Base-by-base conservation (phyloP, 2,113 vertebrate species). In the Ancistrus triradiatus region DNA sequence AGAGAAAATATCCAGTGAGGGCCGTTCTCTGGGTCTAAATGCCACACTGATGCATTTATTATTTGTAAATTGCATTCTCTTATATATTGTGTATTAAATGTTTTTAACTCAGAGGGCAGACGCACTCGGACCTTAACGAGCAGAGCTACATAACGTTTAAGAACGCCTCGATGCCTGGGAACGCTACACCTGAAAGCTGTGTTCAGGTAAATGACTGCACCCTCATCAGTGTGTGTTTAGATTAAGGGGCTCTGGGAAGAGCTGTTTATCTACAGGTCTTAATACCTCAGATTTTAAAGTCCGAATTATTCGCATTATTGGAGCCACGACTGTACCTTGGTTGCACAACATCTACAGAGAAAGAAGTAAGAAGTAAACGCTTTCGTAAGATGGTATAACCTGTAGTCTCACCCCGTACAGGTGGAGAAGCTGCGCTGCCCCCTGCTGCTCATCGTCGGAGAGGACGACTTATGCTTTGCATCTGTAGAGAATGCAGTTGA, bases 381-480 rank as follows among this genome's bases (percentile, higher is more conserved):
- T n/a, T n/a, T n/a, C n/a, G n/a, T n/a, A n/a, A n/a, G 8, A 13
- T 2, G 14, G 11, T 59, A 17, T 43, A n/a, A 28, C 7, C 18
- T 2, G 7, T 5, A n/a, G 11, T 50, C 1, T 17, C 4, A 7
- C 9, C 7, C 35, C 14, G 43, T 18, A 46, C 58, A 85, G 85
- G 0, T 85, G 0, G 81, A 85, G 52, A 59, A 75, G 8, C 5
- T 86, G 38, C 3, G 18, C n/a, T 87, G 83, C 73, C 83, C 84
- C 4, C 19, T 86, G 18, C 51, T 87, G 77, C 78, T 50, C 66
- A 64, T 87, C 19, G 19, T 69, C 4, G 76, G 82, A 15, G 77
- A 82, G 61, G 86, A 87, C 17, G 85, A 88, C 56, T 40, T 37
- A 35, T 75, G 53, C 17, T 1, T 21, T 59, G 49, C 77, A 15